A percentile compares a stretch with the other conserved stretches of the same genome.
These are phyloP conservation scores for Zaprionus tsacasi DNA, from an alignment of 1,140 invertebrate genomes.

Conservation along the genomic window DNA sequence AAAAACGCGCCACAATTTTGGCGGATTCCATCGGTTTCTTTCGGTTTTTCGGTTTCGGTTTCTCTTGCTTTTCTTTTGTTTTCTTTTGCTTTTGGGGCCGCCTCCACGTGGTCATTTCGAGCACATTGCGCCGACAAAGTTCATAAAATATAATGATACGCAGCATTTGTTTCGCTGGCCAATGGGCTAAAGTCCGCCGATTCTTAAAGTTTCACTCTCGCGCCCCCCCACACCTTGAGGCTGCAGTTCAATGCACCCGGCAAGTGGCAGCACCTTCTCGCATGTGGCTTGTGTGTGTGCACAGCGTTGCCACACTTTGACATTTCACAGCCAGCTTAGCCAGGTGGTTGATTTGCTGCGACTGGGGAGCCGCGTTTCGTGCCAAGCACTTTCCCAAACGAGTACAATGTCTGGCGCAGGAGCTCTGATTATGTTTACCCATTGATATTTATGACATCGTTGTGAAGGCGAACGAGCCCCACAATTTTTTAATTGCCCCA, in stretches of 20 bases:
- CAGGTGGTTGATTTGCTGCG: conserved; percentile 27
- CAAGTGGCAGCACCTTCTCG: not conserved
- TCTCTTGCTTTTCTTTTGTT: not conserved
- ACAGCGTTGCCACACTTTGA: conserved; percentile 30
- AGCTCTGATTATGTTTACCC: conserved; percentile 20
- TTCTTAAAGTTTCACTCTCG: conserved; percentile 23
- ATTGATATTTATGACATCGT: conserved; percentile 56
- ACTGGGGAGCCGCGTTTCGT: not conserved
- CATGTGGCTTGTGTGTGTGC: conserved; percentile 8
- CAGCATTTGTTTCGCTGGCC: conserved; percentile 56
- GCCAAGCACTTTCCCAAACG: not conserved
- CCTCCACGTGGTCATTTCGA: conserved; percentile 48
- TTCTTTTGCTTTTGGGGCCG: conserved; percentile 6
- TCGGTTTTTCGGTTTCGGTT: conserved; percentile 1
- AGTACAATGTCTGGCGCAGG: conserved; percentile 5
- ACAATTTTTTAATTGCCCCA: conserved; percentile 61
- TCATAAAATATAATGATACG: conserved; percentile 80
- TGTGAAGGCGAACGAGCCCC: conserved; percentile 15
- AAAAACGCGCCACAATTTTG: conserved; percentile 43
- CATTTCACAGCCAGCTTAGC: conserved; percentile 17
- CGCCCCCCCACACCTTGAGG: no score
- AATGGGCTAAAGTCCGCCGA: conserved; percentile 24
- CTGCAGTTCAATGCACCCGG: conserved; percentile 58
- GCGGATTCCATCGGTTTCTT: conserved; percentile 13
- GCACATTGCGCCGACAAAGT: conserved; percentile 55